A percentile compares a stretch with the other conserved stretches of the same genome.
Evolutionary conservation across 2,797 vertebrate species (phyloP).

Genomic region (Zenarchopterus dispar): DNA sequence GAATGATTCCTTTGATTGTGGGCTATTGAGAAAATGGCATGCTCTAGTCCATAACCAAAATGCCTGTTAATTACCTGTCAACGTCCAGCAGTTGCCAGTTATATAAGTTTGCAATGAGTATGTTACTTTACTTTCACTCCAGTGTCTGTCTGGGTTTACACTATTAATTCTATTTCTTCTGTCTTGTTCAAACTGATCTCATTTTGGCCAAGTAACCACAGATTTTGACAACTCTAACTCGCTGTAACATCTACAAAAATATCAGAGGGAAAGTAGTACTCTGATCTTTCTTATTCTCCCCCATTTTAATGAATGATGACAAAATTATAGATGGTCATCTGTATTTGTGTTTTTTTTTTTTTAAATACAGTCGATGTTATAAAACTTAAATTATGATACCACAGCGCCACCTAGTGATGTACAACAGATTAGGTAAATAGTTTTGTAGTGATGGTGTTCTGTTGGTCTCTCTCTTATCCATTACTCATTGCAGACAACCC

Average conservation of each 20-base stretch:
- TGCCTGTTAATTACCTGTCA: too few relatives aligned
- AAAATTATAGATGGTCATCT: slow-evolving; percentile 29
- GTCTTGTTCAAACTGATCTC: slow-evolving; percentile 18
- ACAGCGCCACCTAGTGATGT: slow-evolving; percentile 73
- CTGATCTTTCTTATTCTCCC: slow-evolving; percentile 46
- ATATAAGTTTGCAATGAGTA: background rate
- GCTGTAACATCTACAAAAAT: slow-evolving; percentile 52
- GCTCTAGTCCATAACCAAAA: too few relatives aligned
- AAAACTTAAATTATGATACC: slow-evolving; percentile 10
- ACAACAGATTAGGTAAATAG: rapidly evolving
- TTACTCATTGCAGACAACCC: slow-evolving; percentile 60
- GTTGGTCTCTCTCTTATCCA: background rate
- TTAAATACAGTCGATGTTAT: background rate
- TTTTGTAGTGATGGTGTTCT: background rate
- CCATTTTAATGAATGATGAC: slow-evolving; percentile 48
- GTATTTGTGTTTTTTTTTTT: slow-evolving; percentile 28
- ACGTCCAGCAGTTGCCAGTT: too few relatives aligned
- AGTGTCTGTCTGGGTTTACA: background rate
- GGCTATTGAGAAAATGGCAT: too few relatives aligned
- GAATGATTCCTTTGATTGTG: background rate
- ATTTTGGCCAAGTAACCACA: slow-evolving; percentile 32
- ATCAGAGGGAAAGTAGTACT: slow-evolving; percentile 41
- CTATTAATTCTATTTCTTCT: slow-evolving; percentile 22
- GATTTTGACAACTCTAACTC: slow-evolving; percentile 31
- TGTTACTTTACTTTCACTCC: slow-evolving; percentile 26